These are phyloP conservation scores for Scrobipalpa atriplicella DNA, from an alignment of 2,888 invertebrate species.

Conservation along the genomic window DNA sequence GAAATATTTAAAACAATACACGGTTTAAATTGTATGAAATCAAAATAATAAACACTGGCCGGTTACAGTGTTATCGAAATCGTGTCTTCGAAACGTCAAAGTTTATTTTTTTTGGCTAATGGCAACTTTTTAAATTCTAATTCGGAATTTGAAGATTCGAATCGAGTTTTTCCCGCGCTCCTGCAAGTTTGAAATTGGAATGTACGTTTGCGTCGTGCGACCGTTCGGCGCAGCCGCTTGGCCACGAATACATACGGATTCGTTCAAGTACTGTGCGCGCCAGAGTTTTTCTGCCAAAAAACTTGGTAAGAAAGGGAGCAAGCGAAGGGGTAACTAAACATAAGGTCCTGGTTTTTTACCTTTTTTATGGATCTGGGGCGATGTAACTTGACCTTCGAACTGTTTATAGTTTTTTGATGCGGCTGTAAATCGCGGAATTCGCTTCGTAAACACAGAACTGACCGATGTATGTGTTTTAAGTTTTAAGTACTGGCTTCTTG, in stretches of 20 bases:
- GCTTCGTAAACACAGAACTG: constrained; percentile 15
- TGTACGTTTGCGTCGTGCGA: constrained; percentile 59
- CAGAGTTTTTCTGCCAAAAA: constrained; percentile 76
- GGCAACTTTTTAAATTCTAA: constrained; percentile 23
- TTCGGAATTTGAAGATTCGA: constrained; percentile 37
- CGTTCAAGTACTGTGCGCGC: constrained; percentile 52
- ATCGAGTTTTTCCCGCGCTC: constrained; percentile 75
- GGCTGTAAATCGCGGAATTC: constrained; percentile 19
- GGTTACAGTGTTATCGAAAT: constrained; percentile 61
- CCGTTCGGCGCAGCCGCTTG: constrained; percentile 73
- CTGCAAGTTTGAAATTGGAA: constrained; percentile 55
- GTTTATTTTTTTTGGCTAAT: constrained; percentile 13
- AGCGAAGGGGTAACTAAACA: constrained; percentile 66
- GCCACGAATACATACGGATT: constrained; percentile 74
- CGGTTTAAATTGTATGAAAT: constrained; percentile 68
- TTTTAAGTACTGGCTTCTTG: neutral
- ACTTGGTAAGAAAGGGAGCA: constrained; percentile 66
- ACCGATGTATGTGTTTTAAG: neutral
- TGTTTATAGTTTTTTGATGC: constrained; percentile 25
- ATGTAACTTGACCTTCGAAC: constrained; percentile 26
- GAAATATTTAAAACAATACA: constrained; percentile 75
- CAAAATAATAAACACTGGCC: constrained; percentile 71
- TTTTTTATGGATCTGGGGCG: constrained; percentile 43
- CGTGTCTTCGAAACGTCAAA: constrained; percentile 23
- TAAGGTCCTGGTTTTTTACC: constrained; percentile 61